Evolutionary conservation across 2,888 invertebrate species (phyloP), one percentile per base, ranked within the genome.

Genomic region (Drosophila limbata): DNA sequence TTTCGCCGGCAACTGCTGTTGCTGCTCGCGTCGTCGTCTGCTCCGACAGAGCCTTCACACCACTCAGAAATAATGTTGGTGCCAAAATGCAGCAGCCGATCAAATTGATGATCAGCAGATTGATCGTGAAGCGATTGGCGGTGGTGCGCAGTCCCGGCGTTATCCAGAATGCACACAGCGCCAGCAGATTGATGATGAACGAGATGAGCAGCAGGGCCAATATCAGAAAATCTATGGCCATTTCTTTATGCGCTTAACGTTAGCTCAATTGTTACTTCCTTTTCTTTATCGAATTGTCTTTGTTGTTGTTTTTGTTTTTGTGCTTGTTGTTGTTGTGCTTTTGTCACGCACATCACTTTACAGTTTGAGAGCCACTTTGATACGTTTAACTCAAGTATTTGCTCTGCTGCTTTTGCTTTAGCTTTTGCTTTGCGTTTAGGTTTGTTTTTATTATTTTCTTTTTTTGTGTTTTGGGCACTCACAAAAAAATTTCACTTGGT

Each of bases 191-290:
- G 69, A 92, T 91, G 78, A 90, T 81, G 74, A 92, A 92, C 77
- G 93, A 93, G 83, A 92, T 84, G 78, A 93, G 86, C 81, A 93
- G 89, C 89, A 93, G 88, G 81, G 88, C 91, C 84, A 92, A 89
- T 87, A 93, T 92, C 70, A 93, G 89, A 73, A 92, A 92, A 88
- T 93, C 93, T 90, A 92, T 92, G 84, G 92, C 92, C 93, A 93
- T 93, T 68, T 79, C 77, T 76, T 67, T 64, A 64, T 40, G 57
- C 55, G 62, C 63, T 51, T 60, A 68, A 57, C 35, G 13, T 19
- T 42, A 33, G 44, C 25, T 44, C 15, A 13, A 40, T 52, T 40
- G 37, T 55, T 45, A 45, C 44, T 62, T 39, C 33, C 39, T 55
- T 66, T 59, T 55, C 40, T 57, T 60, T 42, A 28, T 35, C 45